Percentiles rank a stretch among this genome's conserved stretches.
phyloP scores from a whole-genome alignment of 2,888 invertebrate species.

The Euproctis similis region DNA sequence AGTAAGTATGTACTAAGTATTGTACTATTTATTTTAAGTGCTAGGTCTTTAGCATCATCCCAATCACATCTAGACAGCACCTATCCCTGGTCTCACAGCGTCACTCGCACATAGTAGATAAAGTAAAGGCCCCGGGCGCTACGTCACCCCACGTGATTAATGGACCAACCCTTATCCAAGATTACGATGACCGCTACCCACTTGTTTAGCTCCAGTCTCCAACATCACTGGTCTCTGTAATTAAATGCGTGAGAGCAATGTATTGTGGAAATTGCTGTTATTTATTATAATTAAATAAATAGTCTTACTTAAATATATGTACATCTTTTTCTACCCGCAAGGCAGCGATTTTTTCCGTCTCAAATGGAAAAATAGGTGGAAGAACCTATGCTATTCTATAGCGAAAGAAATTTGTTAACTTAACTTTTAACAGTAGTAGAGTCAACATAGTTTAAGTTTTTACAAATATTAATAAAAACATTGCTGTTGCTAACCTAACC shows the following conservation, averaged over 20 bases:
- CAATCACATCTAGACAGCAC: slow-evolving; percentile 14
- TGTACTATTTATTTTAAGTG: no score
- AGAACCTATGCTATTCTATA: no score
- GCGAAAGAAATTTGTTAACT: no score
- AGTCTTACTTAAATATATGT: no score
- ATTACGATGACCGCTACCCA: slow-evolving; percentile 74
- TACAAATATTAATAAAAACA: no score
- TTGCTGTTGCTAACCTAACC: no score
- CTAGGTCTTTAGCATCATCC: not conserved
- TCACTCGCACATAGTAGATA: slow-evolving; percentile 73
- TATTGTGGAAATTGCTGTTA: slow-evolving; percentile 8
- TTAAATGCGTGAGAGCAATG: slow-evolving; percentile 24
- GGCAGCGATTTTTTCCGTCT: no score
- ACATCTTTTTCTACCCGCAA: no score
- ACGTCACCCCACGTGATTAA: slow-evolving; percentile 69
- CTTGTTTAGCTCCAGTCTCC: slow-evolving; percentile 64
- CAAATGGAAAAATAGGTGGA: no score
- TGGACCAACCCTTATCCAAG: slow-evolving; percentile 72
- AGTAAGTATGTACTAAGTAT: no score
- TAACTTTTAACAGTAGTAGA: no score
- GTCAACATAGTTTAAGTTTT: no score
- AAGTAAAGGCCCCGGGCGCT: slow-evolving; percentile 64
- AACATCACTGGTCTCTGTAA: slow-evolving; percentile 31
- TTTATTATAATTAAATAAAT: slow-evolving; percentile 16
- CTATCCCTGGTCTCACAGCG: slow-evolving; percentile 33